Conservation (phyloP, 1,140 invertebrate species). For the Augochlora pura region DNA sequence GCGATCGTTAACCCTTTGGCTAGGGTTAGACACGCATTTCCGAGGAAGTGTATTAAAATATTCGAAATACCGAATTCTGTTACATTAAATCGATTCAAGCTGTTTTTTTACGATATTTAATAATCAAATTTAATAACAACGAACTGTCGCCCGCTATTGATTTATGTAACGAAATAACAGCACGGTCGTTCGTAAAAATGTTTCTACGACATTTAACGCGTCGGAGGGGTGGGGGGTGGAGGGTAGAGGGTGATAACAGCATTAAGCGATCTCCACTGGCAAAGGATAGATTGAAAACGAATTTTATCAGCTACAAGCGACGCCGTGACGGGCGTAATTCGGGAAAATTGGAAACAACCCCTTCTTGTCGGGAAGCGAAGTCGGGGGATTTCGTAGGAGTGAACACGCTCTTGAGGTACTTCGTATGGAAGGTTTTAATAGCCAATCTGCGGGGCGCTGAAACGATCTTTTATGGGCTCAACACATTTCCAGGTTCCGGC, state of each 20-base stretch:
- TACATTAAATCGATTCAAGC: too few species aligned
- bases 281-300: constrained; percentile 48
- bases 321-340: constrained; percentile 56
- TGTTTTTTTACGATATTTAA: too few species aligned
- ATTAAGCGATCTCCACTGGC: constrained; percentile 36
- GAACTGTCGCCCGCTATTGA: too few species aligned
- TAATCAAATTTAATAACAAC: too few species aligned
- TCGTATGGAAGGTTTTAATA: constrained; percentile 67
- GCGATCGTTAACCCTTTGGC: too few species aligned
- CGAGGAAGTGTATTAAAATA: too few species aligned
- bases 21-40: too few species aligned
- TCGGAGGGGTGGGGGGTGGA: too few species aligned
- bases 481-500: constrained; percentile 40
- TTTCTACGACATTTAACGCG: constrained; percentile 10
- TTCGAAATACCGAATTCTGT: too few species aligned
- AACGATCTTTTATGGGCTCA: constrained; percentile 61
- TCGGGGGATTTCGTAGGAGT: constrained; percentile 59
- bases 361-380: constrained; percentile 52
- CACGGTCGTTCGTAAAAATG: too few species aligned
- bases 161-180: too few species aligned
- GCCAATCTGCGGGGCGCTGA: constrained; percentile 64
- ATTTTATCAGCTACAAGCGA: constrained; percentile 53
- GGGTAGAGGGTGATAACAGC: constrained; percentile 30
- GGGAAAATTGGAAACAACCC: constrained; percentile 69
- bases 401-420: constrained; percentile 55